Evolutionary conservation across 1,140 invertebrate genomes (phyloP).

Genomic region (Oedothorax gibbosus): DNA sequence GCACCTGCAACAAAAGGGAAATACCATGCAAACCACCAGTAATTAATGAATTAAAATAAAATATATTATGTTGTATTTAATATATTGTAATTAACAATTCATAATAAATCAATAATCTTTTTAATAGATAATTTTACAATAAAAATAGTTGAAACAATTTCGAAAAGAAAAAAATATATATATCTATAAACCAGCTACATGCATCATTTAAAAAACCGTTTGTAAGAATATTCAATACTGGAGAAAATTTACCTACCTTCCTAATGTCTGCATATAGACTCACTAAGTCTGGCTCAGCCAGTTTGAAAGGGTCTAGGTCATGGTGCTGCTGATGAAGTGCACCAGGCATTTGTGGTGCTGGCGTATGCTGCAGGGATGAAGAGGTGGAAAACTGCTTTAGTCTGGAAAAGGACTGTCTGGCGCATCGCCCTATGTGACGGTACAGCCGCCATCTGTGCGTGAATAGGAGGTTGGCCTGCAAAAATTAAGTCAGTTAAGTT

Average conservation of each 20-base stretch:
- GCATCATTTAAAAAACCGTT: no score
- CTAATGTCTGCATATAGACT: constrained; percentile 84
- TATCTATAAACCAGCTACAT: no score
- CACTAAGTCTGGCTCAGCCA: constrained; percentile 86
- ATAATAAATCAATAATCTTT: no score
- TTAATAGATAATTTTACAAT: no score
- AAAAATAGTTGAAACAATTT: no score
- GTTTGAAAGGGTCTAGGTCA: constrained; percentile 79
- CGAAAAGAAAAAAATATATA: no score
- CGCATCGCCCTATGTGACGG: neutral
- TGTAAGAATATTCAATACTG: no score
- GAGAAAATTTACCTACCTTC: constrained; percentile 74
- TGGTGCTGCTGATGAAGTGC: constrained; percentile 10
- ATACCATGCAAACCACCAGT: no score
- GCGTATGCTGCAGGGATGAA: constrained; percentile 9
- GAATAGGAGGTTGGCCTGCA: constrained; percentile 16
- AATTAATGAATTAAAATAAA: no score
- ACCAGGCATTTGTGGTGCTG: constrained; percentile 31
- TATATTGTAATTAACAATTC: no score
- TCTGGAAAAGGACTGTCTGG: constrained; percentile 21
- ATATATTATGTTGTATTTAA: no score
- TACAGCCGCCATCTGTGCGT: constrained; percentile 28
- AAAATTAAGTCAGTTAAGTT: neutral
- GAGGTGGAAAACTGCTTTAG: constrained; percentile 27
- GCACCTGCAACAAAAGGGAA: no score